Evolutionary conservation across 1,140 invertebrate species (phyloP).

Genomic region (Pissodes strobi): DNA sequence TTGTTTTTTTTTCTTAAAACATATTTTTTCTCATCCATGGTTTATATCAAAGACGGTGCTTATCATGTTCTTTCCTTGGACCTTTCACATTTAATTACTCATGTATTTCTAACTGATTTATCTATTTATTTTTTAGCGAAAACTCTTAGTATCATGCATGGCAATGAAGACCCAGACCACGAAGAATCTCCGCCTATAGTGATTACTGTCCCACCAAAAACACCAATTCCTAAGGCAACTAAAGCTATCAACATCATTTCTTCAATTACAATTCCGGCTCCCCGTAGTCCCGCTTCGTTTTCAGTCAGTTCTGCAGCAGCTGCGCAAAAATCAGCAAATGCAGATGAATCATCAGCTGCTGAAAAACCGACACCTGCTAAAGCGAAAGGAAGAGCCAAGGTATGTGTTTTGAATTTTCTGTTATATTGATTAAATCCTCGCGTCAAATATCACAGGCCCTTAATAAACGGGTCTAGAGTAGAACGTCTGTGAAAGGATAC

Average conservation of each 20-base stretch:
- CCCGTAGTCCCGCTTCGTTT: slow-evolving; percentile 12
- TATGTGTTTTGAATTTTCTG: no score
- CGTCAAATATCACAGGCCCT: no score
- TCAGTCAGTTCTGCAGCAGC: no score
- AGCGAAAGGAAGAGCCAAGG: slow-evolving; percentile 22
- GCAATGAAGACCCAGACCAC: slow-evolving; percentile 20
- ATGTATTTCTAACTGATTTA: not conserved
- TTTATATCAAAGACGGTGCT: no score
- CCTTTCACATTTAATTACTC: no score
- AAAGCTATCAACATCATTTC: slow-evolving; percentile 42
- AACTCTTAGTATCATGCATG: slow-evolving; percentile 52
- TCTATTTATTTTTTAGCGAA: slow-evolving; percentile 37
- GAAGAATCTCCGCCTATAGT: not conserved
- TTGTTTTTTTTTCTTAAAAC: no score
- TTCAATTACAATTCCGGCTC: slow-evolving; percentile 35
- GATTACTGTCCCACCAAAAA: slow-evolving; percentile 6
- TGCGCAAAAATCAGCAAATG: not conserved
- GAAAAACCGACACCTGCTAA: not conserved
- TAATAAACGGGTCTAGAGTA: no score
- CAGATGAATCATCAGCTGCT: not conserved
- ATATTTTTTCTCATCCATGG: no score
- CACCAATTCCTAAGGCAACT: slow-evolving; percentile 21
- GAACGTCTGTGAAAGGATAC: no score
- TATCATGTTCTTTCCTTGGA: no score
- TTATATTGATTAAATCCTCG: not conserved